A percentile compares a stretch with the other conserved stretches of the same genome.
Conservation (phyloP, 2,888 invertebrate genomes). For the Brachypterus glaber region DNA sequence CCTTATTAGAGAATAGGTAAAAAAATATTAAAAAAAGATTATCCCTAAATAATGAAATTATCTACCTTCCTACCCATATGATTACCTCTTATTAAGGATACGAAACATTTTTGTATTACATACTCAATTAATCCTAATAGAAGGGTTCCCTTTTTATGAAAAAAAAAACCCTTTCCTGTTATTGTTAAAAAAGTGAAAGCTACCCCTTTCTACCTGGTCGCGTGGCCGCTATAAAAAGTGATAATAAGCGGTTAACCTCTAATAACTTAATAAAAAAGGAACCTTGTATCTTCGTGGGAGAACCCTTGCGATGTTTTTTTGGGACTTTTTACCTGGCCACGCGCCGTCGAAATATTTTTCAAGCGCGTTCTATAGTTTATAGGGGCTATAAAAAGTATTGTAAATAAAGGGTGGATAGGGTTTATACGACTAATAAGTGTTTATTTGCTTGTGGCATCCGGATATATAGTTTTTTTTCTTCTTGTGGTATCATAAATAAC, state of each 20-base stretch:
- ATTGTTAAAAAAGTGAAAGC: slow-evolving; percentile 20
- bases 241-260: slow-evolving; percentile 40
- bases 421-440: slow-evolving; percentile 16
- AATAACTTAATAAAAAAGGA: slow-evolving; percentile 38
- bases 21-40: too few relatives aligned
- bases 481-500: too few relatives aligned
- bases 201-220: slow-evolving; percentile 39
- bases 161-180: slow-evolving; percentile 16
- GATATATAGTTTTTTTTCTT: too few relatives aligned
- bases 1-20: too few relatives aligned
- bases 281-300: slow-evolving; percentile 24
- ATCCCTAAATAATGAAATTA: too few relatives aligned
- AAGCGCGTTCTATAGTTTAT: slow-evolving; percentile 19
- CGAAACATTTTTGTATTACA: too few relatives aligned
- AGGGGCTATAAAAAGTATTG: slow-evolving; percentile 30
- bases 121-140: slow-evolving; percentile 2
- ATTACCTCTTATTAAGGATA: too few relatives aligned
- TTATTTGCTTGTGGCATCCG: slow-evolving; percentile 17
- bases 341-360: slow-evolving; percentile 20
- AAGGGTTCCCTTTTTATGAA: too few relatives aligned
- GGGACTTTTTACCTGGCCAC: slow-evolving; percentile 32
- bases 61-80: too few relatives aligned
- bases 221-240: slow-evolving; percentile 37
- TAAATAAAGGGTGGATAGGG: slow-evolving; percentile 32
- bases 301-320: slow-evolving; percentile 33